A percentile compares a stretch with the other conserved stretches of the same genome.
Conservation (phyloP, 2,888 invertebrate species). For the Agrochola litura region DNA sequence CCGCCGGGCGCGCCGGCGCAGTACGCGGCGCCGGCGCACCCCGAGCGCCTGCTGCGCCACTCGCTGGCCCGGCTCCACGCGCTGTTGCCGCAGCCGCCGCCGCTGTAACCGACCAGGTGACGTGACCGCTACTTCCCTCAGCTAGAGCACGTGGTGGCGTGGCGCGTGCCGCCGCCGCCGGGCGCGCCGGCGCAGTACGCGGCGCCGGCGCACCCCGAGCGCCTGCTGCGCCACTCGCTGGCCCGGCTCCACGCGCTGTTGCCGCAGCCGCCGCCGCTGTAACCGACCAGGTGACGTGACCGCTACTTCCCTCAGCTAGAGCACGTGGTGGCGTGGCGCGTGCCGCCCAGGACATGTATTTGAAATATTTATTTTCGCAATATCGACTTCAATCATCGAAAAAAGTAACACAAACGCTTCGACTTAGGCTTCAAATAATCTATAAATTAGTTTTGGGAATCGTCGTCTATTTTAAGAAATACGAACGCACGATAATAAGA, state of each 20-base stretch:
- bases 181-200: conserved; percentile 71
- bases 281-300: neutral
- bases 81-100: conserved; percentile 25
- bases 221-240: conserved; percentile 62
- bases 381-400: neutral
- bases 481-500: neutral
- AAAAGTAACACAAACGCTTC: neutral
- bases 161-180: conserved; percentile 91
- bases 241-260: conserved; percentile 43
- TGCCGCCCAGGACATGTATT: conserved; percentile 68
- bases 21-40: conserved; percentile 71
- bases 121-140: neutral
- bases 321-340: conserved; percentile 97
- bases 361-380: too few species aligned
- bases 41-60: conserved; percentile 61
- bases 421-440: neutral
- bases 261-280: conserved; percentile 22
- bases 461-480: neutral
- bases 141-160: conserved; percentile 96
- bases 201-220: conserved; percentile 65
- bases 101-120: neutral
- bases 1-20: conserved; percentile 75
- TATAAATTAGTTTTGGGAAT: neutral
- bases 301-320: conserved; percentile 80
- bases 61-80: conserved; percentile 54